Evolutionary conservation across 1,140 invertebrate genomes (phyloP).

Genomic region (honey bee (Apis mellifera)): DNA sequence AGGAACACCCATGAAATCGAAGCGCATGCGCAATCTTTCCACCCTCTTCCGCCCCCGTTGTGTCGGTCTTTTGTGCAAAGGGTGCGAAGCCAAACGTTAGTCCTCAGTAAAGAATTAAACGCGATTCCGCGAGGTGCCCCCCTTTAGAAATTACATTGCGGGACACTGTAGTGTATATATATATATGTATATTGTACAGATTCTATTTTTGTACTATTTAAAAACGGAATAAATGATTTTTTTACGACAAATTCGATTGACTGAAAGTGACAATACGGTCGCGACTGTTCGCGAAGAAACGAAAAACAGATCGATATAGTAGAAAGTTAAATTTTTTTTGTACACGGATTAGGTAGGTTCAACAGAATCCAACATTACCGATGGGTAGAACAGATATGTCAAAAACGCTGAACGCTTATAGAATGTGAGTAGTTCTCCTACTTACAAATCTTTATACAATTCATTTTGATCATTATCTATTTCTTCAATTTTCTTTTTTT

Average conservation of each 20-base stretch:
- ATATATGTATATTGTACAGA: slow-evolving; percentile 12
- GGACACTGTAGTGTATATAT: slow-evolving; percentile 33
- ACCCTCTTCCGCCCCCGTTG: slow-evolving; percentile 1
- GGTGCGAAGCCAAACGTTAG: slow-evolving; percentile 62
- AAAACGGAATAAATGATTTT: slow-evolving; percentile 52
- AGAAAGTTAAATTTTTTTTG: slow-evolving; percentile 50
- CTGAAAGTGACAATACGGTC: slow-evolving; percentile 44
- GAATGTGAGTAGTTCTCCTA: slow-evolving; percentile 77
- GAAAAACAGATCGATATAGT: slow-evolving; percentile 45
- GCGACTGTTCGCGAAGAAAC: slow-evolving; percentile 11
- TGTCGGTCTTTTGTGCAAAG: slow-evolving; percentile 25
- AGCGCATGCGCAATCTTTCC: slow-evolving; percentile 63
- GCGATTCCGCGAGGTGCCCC: slow-evolving; percentile 63
- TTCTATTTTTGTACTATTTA: slow-evolving; percentile 71
- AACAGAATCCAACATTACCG: slow-evolving; percentile 69
- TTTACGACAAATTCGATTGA: slow-evolving; percentile 34
- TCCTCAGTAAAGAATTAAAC: slow-evolving; percentile 69
- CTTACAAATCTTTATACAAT: slow-evolving; percentile 29
- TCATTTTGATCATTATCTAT: not conserved
- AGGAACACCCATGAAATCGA: not conserved
- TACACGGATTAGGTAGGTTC: slow-evolving; percentile 56
- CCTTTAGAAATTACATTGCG: slow-evolving; percentile 45
- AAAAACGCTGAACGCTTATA: slow-evolving; percentile 80
- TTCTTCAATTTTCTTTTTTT: not conserved
- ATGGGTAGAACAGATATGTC: slow-evolving; percentile 81